Evolutionary conservation across 2,797 vertebrate species (phyloP).

Genomic region (Aldrovandia affinis): DNA sequence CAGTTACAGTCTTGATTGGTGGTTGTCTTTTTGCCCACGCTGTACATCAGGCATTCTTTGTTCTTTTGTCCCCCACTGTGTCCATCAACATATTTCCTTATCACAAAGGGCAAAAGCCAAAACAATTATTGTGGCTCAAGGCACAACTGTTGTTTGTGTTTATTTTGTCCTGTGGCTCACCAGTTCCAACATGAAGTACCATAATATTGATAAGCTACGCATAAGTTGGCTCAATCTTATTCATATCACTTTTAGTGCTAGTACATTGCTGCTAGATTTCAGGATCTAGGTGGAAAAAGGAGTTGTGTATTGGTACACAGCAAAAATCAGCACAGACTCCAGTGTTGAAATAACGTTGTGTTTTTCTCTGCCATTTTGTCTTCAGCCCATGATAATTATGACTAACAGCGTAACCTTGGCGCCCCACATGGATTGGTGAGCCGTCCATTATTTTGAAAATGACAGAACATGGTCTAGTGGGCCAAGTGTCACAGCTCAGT

Average conservation of each 20-base stretch:
- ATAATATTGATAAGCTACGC: neutral
- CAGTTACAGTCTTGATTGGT: constrained; percentile 33
- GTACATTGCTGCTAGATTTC: neutral
- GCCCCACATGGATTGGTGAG: neutral
- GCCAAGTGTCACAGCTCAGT: neutral
- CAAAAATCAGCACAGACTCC: neutral
- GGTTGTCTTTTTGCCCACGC: neutral
- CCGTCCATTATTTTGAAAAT: neutral
- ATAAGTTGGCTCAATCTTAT: neutral
- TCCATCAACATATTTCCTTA: constrained; percentile 36
- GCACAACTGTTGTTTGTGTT: neutral
- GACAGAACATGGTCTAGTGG: neutral
- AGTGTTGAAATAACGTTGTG: neutral
- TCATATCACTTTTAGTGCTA: neutral
- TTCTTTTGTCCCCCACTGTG: constrained; percentile 33
- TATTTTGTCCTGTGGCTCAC: neutral
- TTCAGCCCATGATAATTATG: neutral
- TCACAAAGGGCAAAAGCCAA: constrained; percentile 34
- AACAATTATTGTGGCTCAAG: constrained; percentile 1
- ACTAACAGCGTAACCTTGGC: neutral
- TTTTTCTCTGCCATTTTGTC: neutral
- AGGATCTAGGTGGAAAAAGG: neutral
- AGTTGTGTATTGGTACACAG: neutral
- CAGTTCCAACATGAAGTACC: neutral
- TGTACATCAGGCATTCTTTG: neutral